Conservation (phyloP, 2,797 vertebrate species). For the Hemibagrus guttatus region DNA sequence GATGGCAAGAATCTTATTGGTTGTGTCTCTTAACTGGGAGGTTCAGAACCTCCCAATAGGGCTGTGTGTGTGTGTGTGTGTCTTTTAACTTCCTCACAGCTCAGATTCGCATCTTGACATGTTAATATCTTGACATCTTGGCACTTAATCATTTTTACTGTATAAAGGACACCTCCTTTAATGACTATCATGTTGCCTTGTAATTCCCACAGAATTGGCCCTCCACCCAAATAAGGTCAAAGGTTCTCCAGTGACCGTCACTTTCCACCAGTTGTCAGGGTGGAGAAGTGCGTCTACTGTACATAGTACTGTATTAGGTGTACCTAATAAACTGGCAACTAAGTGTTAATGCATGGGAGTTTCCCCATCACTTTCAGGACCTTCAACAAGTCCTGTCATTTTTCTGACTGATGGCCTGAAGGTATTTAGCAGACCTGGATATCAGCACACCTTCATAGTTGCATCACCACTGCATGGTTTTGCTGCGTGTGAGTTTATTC, state of each 20-base stretch:
- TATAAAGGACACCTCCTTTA: neutral
- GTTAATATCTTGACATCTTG: neutral
- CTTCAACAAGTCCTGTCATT: neutral
- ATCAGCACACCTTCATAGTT: neutral
- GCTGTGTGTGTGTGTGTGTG: neutral
- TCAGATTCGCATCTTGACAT: neutral
- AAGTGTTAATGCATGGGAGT: neutral
- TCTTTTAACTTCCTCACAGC: neutral
- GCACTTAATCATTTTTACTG: neutral
- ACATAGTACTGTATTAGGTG: no score
- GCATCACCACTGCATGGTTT: slow-evolving; percentile 79
- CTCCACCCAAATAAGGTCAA: neutral
- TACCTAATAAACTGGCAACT: neutral
- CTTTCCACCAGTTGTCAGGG: neutral
- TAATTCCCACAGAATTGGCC: neutral
- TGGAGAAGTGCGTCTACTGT: neutral
- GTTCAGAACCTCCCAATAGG: neutral
- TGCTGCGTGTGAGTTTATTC: slow-evolving; percentile 74
- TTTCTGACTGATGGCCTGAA: neutral
- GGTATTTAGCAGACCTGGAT: neutral
- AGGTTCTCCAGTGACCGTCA: neutral
- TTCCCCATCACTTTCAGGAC: neutral
- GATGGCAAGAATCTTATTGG: neutral
- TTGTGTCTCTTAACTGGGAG: neutral
- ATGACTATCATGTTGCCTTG: neutral